These are phyloP conservation scores for Aix galericulata DNA, from an alignment of 2,113 vertebrate species.

Conservation along the genomic window DNA sequence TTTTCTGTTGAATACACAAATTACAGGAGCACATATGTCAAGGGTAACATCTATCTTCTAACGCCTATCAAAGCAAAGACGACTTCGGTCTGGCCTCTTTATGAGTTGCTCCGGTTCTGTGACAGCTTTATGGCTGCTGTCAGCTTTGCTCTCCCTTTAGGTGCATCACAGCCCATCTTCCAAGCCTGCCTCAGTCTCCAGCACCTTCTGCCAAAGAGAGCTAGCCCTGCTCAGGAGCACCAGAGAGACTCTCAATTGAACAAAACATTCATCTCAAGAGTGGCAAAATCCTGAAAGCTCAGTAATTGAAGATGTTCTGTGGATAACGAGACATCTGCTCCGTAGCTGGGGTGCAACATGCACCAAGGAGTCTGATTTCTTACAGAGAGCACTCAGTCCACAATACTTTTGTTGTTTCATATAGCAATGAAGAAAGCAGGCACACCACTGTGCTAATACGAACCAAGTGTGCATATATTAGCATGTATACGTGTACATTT, in stretches of 20 bases:
- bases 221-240: neutral
- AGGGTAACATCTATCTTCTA: neutral
- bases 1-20: neutral
- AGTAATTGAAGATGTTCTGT: neutral
- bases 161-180: neutral
- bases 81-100: neutral
- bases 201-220: neutral
- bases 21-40: neutral
- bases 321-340: neutral
- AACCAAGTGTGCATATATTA: neutral
- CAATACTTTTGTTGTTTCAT: neutral
- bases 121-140: neutral
- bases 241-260: neutral
- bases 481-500: neutral
- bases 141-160: neutral
- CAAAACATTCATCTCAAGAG: neutral
- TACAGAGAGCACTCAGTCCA: neutral
- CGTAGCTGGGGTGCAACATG: neutral
- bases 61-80: neutral
- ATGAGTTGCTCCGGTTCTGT: neutral
- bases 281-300: neutral
- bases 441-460: neutral
- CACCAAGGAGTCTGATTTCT: neutral
- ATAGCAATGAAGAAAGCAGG: neutral
- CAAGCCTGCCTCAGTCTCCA: neutral